Evolutionary conservation across 2,113 vertebrate species (phyloP), one percentile per base, ranked within the genome.

Genomic region (Psittacula cyanocephala): DNA sequence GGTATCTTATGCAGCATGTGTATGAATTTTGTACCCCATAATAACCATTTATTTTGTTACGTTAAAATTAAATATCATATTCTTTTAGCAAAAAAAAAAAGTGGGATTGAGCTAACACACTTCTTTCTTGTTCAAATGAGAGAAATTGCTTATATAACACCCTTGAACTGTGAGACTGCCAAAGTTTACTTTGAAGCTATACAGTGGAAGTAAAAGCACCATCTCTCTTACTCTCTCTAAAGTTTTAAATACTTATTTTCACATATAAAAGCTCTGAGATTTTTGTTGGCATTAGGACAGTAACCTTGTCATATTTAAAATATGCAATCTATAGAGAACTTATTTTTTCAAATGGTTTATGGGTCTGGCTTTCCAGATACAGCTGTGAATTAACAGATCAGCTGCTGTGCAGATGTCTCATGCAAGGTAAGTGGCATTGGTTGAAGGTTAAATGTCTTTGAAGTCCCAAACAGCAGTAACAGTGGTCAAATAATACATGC

Each of bases 401-500:
- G 77, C 83, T 92, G 86, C 69, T 94, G 43, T 10, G 18, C 77
- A 79, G 86, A 79, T 81, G 74, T 52, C 84, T 72, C 69, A 72
- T 76, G 84, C 92, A 95, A 94, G 89, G 65, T 78, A 72, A 72
- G 41, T 85, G 84, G 47, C 78, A 69, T 68, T 63, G 50, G 81
- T 92, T 89, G 75, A 81, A 95, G 89, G 89, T 93, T 89, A 93
- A 91, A 91, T 72, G 46, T 72, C 77, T 95, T 95, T 89, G 63
- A 96, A 96, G 81, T 72, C 75, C 28, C 23, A 87, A 92, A 72
- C 15, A 84, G 64, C 33, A 89, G 63, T 74, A 79, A 72, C 7
- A 69, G 25, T 47, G 46, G 78, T 82, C 91, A 91, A 57, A 91
- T 52, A 86, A 92, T 72, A 57, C 24, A 18, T 39, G 35, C 18